Evolutionary conservation across 2,888 invertebrate genomes (phyloP).

Genomic region (Laspeyria flexula): DNA sequence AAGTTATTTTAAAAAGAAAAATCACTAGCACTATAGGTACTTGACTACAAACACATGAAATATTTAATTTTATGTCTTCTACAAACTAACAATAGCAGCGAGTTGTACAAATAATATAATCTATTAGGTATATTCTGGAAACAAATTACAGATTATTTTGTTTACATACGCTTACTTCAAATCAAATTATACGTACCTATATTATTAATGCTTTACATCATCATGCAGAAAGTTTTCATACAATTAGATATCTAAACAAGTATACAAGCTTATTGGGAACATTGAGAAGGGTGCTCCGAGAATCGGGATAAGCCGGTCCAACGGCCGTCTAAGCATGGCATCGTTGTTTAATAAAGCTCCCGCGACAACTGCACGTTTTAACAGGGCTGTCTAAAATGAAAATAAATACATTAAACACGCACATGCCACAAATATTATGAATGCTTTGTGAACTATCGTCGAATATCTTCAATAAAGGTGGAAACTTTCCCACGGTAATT

Average conservation of each 20-base stretch:
- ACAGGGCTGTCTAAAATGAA: constrained; percentile 62
- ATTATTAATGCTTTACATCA: constrained; percentile 25
- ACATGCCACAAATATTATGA: background rate
- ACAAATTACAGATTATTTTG: constrained; percentile 6
- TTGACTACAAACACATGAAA: too few species aligned
- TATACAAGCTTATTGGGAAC: constrained; percentile 70
- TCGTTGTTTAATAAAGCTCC: constrained; percentile 80
- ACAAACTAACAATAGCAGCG: too few species aligned
- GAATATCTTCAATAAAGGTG: constrained; percentile 14
- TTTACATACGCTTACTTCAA: background rate
- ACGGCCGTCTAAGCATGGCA: constrained; percentile 77
- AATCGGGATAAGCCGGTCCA: constrained; percentile 83
- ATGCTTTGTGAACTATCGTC: constrained; percentile 11
- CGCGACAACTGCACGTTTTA: constrained; percentile 74
- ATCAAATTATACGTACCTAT: background rate
- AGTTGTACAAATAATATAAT: too few species aligned
- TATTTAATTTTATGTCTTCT: too few species aligned
- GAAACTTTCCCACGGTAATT: constrained; percentile 33
- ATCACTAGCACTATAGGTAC: too few species aligned
- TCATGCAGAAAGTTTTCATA: constrained; percentile 23
- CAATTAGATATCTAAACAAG: constrained; percentile 48
- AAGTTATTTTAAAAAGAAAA: too few species aligned
- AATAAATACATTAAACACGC: constrained; percentile 6
- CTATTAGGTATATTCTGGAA: background rate
- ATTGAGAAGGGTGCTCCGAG: constrained; percentile 71